Evolutionary conservation across 2,888 invertebrate genomes (phyloP).

Genomic region (Agrotis segetum): DNA sequence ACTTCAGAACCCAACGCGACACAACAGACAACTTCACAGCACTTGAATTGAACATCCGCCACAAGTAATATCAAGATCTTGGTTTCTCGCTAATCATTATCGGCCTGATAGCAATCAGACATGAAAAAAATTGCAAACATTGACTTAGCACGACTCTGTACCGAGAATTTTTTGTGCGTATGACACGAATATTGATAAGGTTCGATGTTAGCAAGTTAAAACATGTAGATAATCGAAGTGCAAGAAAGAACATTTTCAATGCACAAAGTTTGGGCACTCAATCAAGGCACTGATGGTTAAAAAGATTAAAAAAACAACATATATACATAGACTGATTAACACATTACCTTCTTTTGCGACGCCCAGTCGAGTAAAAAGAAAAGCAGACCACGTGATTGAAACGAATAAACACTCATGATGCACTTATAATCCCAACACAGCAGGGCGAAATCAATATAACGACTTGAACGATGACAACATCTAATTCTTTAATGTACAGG

Average conservation of each 20-base stretch:
- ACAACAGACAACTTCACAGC: slow-evolving; percentile 34
- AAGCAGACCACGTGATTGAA: background rate
- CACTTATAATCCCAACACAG: slow-evolving; percentile 7
- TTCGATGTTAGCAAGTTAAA: slow-evolving; percentile 52
- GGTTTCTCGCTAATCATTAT: slow-evolving; percentile 68
- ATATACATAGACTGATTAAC: too few species aligned
- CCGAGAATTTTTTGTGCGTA: slow-evolving; percentile 67
- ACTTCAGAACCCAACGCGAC: slow-evolving; percentile 26
- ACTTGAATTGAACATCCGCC: slow-evolving; percentile 33
- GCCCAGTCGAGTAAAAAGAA: background rate
- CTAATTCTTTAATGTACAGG: slow-evolving; percentile 12
- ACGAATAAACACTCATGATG: background rate
- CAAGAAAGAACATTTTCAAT: slow-evolving; percentile 18
- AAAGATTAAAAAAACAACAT: background rate
- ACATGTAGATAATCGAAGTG: slow-evolving; percentile 47
- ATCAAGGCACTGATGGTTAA: background rate
- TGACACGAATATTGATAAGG: slow-evolving; percentile 77
- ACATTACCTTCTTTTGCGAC: too few species aligned
- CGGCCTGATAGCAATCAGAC: slow-evolving; percentile 70
- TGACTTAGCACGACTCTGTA: slow-evolving; percentile 68
- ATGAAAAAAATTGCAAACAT: slow-evolving; percentile 73
- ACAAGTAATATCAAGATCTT: slow-evolving; percentile 57
- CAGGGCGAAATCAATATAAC: slow-evolving; percentile 20
- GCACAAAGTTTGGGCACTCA: slow-evolving; percentile 20
- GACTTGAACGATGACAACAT: slow-evolving; percentile 1